Conservation (phyloP, 2,888 invertebrate genomes). For the Anoncus sp. region DNA sequence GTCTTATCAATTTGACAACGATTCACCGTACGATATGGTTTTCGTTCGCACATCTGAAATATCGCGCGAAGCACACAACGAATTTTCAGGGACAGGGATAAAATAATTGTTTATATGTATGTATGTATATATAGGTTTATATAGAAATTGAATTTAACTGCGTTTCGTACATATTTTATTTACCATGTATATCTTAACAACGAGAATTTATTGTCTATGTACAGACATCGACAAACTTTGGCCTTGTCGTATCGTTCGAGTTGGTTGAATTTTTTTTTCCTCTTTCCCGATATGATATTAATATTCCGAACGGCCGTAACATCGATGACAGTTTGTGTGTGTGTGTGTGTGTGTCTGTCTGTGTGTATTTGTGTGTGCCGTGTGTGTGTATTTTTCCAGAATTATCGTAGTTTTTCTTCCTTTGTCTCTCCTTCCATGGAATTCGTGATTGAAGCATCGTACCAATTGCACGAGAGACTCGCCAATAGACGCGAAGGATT, state of each 20-base stretch:
- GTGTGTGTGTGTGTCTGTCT: background rate
- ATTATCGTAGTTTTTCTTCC: background rate
- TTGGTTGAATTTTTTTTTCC: constrained; percentile 11
- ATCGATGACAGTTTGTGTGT: constrained; percentile 45
- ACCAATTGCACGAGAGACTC: constrained; percentile 29
- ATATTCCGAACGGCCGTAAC: constrained; percentile 39
- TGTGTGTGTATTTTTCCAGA: constrained; percentile 21
- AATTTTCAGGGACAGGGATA: background rate
- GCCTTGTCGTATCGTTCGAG: constrained; percentile 53
- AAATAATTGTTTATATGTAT: background rate
- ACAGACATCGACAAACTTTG: constrained; percentile 71
- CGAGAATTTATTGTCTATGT: constrained; percentile 77
- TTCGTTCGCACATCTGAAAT: too few species aligned
- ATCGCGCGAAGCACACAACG: background rate
- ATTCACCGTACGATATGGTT: too few species aligned
- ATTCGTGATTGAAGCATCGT: constrained; percentile 20
- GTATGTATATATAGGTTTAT: constrained; percentile 26
- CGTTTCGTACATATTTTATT: constrained; percentile 47
- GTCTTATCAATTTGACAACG: too few species aligned
- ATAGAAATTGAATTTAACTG: constrained; percentile 43
- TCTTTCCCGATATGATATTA: background rate
- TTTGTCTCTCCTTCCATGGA: constrained; percentile 3
- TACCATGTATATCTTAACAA: constrained; percentile 64
- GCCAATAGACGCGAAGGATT: constrained; percentile 23
- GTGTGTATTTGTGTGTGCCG: too few species aligned